phyloP scores from a whole-genome alignment of 1,140 invertebrate genomes.

The Drosophila asahinai region DNA sequence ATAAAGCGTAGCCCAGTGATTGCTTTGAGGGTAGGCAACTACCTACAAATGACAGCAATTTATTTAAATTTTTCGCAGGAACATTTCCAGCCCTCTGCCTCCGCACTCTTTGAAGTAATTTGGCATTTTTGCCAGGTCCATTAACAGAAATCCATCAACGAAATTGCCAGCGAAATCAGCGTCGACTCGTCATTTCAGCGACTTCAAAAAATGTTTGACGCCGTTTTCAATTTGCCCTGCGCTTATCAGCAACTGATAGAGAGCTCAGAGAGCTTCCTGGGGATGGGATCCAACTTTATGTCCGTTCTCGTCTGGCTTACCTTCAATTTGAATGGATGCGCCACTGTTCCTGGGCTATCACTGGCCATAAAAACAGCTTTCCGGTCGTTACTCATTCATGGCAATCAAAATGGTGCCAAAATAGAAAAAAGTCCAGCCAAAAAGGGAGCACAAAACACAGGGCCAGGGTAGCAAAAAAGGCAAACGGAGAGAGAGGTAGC shows the following conservation, averaged over 20 bases:
- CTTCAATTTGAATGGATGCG: conserved; percentile 52
- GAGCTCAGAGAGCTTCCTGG: not conserved
- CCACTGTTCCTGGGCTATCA: conserved; percentile 61
- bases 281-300: conserved; percentile 35
- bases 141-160: conserved; percentile 78
- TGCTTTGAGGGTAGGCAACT: conserved; percentile 16
- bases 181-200: conserved; percentile 76
- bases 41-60: conserved; percentile 76
- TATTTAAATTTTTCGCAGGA: conserved; percentile 75
- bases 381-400: conserved; percentile 83
- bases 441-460: conserved; percentile 35
- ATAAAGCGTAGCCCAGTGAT: conserved; percentile 61
- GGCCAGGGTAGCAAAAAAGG: conserved; percentile 29
- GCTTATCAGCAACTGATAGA: conserved; percentile 69
- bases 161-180: conserved; percentile 78
- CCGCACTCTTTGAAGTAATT: conserved; percentile 35
- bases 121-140: conserved; percentile 66
- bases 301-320: conserved; percentile 60
- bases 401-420: conserved; percentile 82
- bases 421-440: conserved; percentile 71
- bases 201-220: conserved; percentile 68
- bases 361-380: conserved; percentile 83
- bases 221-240: conserved; percentile 77
- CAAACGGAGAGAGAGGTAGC: not conserved
- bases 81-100: conserved; percentile 12